Conservation (phyloP, 2,113 vertebrate genomes). For the Ptilorrhoa leucosticta region DNA sequence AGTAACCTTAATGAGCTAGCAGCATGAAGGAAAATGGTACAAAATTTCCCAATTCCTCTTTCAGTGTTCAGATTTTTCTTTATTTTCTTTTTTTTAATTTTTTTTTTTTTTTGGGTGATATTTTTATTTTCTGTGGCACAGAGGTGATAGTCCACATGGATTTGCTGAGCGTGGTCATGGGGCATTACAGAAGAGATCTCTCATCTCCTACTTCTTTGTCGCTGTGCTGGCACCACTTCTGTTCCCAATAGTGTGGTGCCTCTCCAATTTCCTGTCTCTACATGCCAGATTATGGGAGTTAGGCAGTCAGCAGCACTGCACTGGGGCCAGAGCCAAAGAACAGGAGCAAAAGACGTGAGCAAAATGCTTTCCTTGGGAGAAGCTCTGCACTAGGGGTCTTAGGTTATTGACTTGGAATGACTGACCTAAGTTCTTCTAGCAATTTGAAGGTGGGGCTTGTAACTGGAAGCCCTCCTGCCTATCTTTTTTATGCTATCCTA, state of each 20-base stretch:
- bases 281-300: slow-evolving; percentile 24
- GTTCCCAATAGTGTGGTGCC: not conserved
- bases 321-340: slow-evolving; percentile 37
- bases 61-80: not conserved
- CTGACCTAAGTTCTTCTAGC: slow-evolving; percentile 30
- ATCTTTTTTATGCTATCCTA: not conserved
- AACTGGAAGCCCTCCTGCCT: not conserved
- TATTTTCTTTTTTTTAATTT: not conserved
- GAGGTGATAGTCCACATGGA: not conserved
- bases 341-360: slow-evolving; percentile 14
- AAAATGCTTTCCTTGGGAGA: slow-evolving; percentile 38
- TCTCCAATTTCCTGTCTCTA: slow-evolving; percentile 27
- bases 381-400: not conserved
- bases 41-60: not conserved
- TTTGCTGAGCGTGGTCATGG: not conserved
- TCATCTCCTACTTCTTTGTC: not conserved
- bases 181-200: not conserved
- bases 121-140: not conserved
- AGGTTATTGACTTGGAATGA: slow-evolving; percentile 25
- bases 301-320: not conserved
- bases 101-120: not conserved
- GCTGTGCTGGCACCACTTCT: not conserved
- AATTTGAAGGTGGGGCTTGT: slow-evolving; percentile 36
- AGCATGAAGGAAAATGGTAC: not conserved
- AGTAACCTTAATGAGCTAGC: not conserved